Conservation (phyloP, 2,888 invertebrate species). For the Cinara cedri region DNA sequence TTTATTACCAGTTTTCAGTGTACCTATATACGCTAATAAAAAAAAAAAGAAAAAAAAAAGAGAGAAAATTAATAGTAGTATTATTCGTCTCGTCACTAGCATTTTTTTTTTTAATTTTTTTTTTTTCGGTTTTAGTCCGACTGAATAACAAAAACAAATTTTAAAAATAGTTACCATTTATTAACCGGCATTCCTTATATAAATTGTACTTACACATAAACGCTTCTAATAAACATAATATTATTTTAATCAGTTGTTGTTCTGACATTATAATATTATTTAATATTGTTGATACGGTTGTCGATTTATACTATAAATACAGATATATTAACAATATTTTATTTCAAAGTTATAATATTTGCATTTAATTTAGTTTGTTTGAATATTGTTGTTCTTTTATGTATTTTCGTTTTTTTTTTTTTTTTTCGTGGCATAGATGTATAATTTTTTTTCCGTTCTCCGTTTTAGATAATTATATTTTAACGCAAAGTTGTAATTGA, state of each 20-base stretch:
- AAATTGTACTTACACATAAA: background rate
- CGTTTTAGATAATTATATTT: constrained; percentile 14
- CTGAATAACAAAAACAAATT: background rate
- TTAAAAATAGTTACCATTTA: background rate
- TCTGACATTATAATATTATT: background rate
- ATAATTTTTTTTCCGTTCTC: background rate
- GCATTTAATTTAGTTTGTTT: background rate
- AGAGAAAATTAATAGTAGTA: too few relatives aligned
- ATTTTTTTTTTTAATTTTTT: background rate
- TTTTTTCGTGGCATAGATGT: too few relatives aligned
- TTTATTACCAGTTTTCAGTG: too few relatives aligned
- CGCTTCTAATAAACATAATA: background rate
- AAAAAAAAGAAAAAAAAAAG: too few relatives aligned
- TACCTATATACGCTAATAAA: too few relatives aligned
- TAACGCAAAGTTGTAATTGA: background rate
- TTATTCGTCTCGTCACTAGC: background rate
- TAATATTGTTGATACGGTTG: constrained; percentile 11
- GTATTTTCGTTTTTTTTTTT: background rate
- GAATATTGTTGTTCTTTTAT: background rate
- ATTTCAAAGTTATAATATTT: background rate
- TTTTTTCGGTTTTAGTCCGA: background rate
- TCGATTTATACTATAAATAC: constrained; percentile 15
- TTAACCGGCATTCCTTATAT: constrained; percentile 13
- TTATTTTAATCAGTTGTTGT: background rate
- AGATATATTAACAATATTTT: background rate